phyloP scores from a whole-genome alignment of 2,888 invertebrate genomes.

The Nudaria mundana region DNA sequence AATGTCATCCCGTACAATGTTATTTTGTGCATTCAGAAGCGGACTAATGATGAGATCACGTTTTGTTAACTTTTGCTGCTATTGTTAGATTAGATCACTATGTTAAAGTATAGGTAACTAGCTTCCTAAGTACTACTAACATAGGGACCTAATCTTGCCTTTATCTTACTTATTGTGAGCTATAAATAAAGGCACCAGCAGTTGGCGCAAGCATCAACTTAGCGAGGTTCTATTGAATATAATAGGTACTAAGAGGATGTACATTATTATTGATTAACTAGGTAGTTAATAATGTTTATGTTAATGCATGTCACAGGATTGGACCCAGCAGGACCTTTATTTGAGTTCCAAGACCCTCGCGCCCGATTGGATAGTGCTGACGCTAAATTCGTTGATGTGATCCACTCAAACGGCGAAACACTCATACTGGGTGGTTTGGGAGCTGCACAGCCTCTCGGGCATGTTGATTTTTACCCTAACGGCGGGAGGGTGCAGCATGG shows the following conservation, averaged over 20 bases:
- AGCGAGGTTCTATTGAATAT: too few relatives aligned
- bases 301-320: slow-evolving; percentile 81
- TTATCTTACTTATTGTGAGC: too few relatives aligned
- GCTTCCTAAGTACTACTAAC: too few relatives aligned
- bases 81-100: neutral
- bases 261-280: too few relatives aligned
- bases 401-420: slow-evolving; percentile 96
- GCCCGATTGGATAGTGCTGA: slow-evolving; percentile 92
- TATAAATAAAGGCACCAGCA: too few relatives aligned
- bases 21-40: neutral
- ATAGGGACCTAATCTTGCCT: too few relatives aligned
- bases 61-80: neutral
- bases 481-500: slow-evolving; percentile 96
- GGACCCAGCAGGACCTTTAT: slow-evolving; percentile 95
- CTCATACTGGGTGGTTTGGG: slow-evolving; percentile 94
- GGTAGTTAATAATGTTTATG: neutral
- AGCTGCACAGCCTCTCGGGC: slow-evolving; percentile 95
- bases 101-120: too few relatives aligned
- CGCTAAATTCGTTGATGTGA: slow-evolving; percentile 94
- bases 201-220: too few relatives aligned
- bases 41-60: neutral
- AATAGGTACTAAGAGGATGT: too few relatives aligned
- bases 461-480: slow-evolving; percentile 96
- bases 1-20: neutral
- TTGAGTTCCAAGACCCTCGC: slow-evolving; percentile 93